phyloP scores from a whole-genome alignment of 2,797 vertebrate genomes.

The Caiman crocodilus region DNA sequence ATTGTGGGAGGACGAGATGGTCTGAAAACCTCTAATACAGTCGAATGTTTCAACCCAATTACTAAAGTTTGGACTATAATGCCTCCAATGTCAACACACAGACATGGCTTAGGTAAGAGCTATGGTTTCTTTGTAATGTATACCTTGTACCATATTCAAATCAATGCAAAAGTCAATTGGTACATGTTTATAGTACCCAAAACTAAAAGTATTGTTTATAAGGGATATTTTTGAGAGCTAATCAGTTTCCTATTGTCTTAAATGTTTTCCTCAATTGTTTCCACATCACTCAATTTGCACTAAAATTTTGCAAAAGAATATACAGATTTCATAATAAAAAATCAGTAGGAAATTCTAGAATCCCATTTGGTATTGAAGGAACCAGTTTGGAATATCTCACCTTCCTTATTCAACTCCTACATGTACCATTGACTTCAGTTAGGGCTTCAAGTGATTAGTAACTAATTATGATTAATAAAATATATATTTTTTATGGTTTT shows the following conservation, averaged over 20 bases:
- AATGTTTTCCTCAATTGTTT: neutral
- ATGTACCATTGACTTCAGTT: neutral
- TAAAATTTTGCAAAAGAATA: neutral
- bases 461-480: neutral
- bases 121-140: neutral
- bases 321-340: neutral
- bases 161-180: neutral
- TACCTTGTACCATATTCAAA: neutral
- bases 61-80: constrained; percentile 95
- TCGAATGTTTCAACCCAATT: constrained; percentile 95
- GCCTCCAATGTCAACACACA: constrained; percentile 98
- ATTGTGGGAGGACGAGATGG: constrained; percentile 96
- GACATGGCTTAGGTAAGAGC: constrained; percentile 92
- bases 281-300: accelerated
- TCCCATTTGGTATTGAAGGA: neutral
- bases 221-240: neutral
- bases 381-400: neutral
- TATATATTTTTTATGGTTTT: neutral
- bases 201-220: accelerated
- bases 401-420: neutral
- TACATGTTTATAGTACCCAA: neutral
- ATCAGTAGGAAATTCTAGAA: neutral
- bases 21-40: constrained; percentile 96
- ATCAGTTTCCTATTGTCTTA: neutral
- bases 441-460: neutral